Evolutionary conservation across 2,797 vertebrate genomes (phyloP), one percentile per base, ranked within the genome.

Genomic region (Poeciliopsis infans): DNA sequence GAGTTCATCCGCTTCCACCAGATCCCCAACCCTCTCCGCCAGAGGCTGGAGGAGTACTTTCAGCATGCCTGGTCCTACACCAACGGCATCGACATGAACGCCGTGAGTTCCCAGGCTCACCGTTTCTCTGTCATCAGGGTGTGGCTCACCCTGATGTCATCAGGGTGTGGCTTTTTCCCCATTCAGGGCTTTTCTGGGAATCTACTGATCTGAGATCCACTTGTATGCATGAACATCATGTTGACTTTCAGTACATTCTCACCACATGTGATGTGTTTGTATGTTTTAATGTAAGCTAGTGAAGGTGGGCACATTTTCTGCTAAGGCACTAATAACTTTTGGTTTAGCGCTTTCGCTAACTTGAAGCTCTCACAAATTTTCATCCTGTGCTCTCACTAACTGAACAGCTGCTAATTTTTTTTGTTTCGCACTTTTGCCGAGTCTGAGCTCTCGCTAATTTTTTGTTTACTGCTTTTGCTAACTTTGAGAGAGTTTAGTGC

Each of bases 1-100:
- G 98, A 99, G 85, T 99, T 99, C 91, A 99, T 99, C 92, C 97
- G 98, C 83, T 99, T 99, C 82, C 98, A 99, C 90, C 98, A 99
- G 94, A 99, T 99, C 88, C 98, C 98, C 0, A 99, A 99, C 93
- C 98, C 98, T 0, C 95, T 99, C 88, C 92, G 98, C 47, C 98
- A 99, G 88, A 93, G 98, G 31, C 97, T 99, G 76, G 98, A 99
- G 94, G 98, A 99, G 74, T 99, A 99, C 85, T 99, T 99, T 92
- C 98, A 99, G 83, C 98, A 99, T 0, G 98, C 98, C 0, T 99
- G 98, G 98, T 97, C 97, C 0, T 99, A 99, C 95, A 99, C 98
- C 94, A 99, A 99, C 43, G 98, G 98, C 95, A 99, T 99, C 85
- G 98, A 99, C 94, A 99, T 99, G 98, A 99, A 99, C 28, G 47